Evolutionary conservation across 2,888 invertebrate species (phyloP).

Genomic region (Steinernema carpocapsae): DNA sequence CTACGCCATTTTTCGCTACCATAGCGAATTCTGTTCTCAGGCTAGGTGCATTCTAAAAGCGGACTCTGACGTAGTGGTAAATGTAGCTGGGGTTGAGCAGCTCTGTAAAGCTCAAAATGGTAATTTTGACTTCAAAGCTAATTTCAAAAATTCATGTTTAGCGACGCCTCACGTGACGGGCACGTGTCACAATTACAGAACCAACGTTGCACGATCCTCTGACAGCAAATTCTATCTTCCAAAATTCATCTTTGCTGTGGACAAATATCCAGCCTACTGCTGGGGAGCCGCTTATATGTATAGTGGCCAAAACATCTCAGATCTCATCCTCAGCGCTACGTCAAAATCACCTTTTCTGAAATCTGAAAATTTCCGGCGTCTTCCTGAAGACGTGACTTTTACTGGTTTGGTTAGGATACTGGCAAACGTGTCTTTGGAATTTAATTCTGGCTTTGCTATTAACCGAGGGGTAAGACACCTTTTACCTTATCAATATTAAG

Average conservation of each 20-base stretch:
- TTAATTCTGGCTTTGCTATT: constrained; percentile 4
- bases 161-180: too few species aligned
- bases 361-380: constrained; percentile 18
- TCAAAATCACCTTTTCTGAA: background rate
- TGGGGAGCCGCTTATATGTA: constrained; percentile 36
- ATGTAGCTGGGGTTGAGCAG: constrained; percentile 29
- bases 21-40: background rate
- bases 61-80: constrained; percentile 32
- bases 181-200: constrained; percentile 17
- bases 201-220: background rate
- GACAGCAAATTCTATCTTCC: constrained; percentile 33
- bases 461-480: too few species aligned
- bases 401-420: constrained; percentile 3
- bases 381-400: constrained; percentile 35
- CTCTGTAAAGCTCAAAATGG: constrained; percentile 28
- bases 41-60: constrained; percentile 32
- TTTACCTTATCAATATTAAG: too few species aligned
- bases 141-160: too few species aligned
- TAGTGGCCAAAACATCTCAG: background rate
- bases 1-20: constrained; percentile 24
- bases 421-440: background rate
- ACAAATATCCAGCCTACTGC: constrained; percentile 33
- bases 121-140: background rate
- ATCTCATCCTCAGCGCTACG: background rate
- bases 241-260: constrained; percentile 30